Base-by-base conservation (phyloP, 2,888 invertebrate species). In the Dicycla oo region DNA sequence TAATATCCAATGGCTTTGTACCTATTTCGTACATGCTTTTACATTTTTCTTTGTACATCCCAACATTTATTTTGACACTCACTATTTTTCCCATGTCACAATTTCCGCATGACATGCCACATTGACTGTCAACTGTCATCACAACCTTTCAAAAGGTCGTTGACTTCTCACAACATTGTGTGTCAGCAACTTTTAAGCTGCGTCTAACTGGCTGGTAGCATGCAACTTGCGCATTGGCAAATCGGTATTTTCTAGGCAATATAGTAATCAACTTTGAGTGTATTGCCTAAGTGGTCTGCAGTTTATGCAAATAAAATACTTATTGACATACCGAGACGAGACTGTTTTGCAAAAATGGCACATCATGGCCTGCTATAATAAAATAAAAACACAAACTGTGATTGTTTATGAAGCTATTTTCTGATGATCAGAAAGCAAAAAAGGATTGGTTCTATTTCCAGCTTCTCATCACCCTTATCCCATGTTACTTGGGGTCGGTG, bases 141-240 rank as follows among this genome's bases (percentile, higher is more conserved):
- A 51, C 49, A 64, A 54, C n/a, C 49, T 65, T 65, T 68, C 74
- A 82, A 74, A 74, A 82, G 80, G 74, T 80, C 67, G 8, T 68
- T 74, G 74, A 82, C 67, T 61, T 77, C 61, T 38, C 67, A 68
- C 60, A 67, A 68, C 23, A 71, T 67, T 53, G 69, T 82, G 53
- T 43, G 61, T 72, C 47, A 43, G 79, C 58, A 73, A 78, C 66
- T 60, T 77, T 30, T 34, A 65, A 68, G 15, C 64, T 74, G 38
- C 20, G 49, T 53, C 60, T 80, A 82, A 80, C 80, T 67, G 75
- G 60, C 66, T 45, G 15, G 66, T 79, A 69, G 66, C 83, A 80
- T 79, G 80, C 83, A 63, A 82, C 83, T 54, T 60, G 80, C 45
- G 53, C 66, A 74, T 79, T 79, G 83, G 83, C 61, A 82, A 78